Base-by-base conservation (phyloP, 2,888 invertebrate genomes). In the Aleiodes testaceus region DNA sequence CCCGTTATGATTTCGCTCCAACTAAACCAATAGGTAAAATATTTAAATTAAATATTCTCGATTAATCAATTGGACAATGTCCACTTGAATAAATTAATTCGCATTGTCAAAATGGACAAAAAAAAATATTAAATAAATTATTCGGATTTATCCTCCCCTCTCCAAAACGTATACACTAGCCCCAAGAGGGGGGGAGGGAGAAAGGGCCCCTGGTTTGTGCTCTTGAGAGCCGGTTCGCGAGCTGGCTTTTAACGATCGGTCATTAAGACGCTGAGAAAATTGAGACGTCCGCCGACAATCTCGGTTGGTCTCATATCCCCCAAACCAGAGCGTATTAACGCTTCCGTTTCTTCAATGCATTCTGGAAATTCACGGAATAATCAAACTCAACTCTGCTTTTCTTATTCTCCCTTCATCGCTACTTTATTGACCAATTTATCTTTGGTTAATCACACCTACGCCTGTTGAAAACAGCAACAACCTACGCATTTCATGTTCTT, bases 191-290 rank as follows among this genome's bases (percentile, higher is more conserved):
- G 64, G 66, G 64, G 70, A 65, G 68, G 16, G 69, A 47, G 59
- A 66, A 70, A 72, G 69, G 72, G 52, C 65, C 26, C 26, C 26
- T 75, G 72, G 72, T 73, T 72, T 73, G 70, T 73, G 69, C 65
- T 36, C 67, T 68, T 72, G 70, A n/a, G 79, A 83, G 83, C 82
- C 82, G 82, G 83, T 84, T 83, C 81, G 78, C 76, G 76, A 75
- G 78, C 80, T 77, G 77, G 78, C 80, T 82, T 82, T 84, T 84
- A 85, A 85, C 84, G 84, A 85, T 83, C 82, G 84, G 84, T 84
- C 84, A 84, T 84, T 84, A 84, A 84, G 52, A 81, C 81, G 82
- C 80, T 81, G 81, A 83, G 84, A 84, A 84, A 84, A 84, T 85
- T 85, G 85, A 84, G 84, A 84, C 82, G 83, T 83, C 82, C 79